Percentiles rank a stretch among this genome's conserved stretches.
phyloP scores from a whole-genome alignment of 2,113 vertebrate genomes.

The Cygnus buccinator region DNA sequence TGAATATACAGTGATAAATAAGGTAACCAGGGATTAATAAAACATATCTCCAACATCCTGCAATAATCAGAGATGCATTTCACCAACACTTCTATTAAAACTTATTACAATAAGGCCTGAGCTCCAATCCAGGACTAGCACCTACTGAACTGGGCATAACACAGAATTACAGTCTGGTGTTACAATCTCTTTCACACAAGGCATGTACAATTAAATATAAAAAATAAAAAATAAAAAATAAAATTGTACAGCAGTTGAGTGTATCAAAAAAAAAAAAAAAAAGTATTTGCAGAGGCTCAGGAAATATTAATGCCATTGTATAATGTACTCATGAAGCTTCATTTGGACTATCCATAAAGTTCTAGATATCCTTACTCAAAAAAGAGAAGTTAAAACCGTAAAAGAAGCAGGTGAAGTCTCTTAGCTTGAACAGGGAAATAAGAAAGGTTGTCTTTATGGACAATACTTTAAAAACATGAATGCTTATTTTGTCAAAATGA shows the following conservation, averaged over 20 bases:
- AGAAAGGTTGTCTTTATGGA: neutral
- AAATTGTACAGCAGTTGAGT: neutral
- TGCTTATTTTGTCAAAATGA: conserved; percentile 11
- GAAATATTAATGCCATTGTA: conserved; percentile 14
- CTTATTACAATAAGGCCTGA: neutral
- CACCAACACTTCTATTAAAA: neutral
- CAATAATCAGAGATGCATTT: neutral
- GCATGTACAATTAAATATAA: neutral
- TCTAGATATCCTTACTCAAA: neutral
- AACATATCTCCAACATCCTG: neutral
- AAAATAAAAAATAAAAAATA: neutral
- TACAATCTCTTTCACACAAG: neutral
- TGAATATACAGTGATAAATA: neutral
- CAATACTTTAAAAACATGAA: neutral
- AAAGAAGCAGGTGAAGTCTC: neutral
- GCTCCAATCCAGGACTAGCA: neutral
- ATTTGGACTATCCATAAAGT: neutral
- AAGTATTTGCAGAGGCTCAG: conserved; percentile 14
- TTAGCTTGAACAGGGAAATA: neutral
- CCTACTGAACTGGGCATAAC: neutral
- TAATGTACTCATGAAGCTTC: neutral
- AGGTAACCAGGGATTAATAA: neutral
- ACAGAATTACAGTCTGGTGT: neutral
- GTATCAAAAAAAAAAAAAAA: neutral
- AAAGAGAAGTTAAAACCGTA: neutral